phyloP scores from a whole-genome alignment of 2,113 vertebrate species.

The Heterotilapia buettikoferi region DNA sequence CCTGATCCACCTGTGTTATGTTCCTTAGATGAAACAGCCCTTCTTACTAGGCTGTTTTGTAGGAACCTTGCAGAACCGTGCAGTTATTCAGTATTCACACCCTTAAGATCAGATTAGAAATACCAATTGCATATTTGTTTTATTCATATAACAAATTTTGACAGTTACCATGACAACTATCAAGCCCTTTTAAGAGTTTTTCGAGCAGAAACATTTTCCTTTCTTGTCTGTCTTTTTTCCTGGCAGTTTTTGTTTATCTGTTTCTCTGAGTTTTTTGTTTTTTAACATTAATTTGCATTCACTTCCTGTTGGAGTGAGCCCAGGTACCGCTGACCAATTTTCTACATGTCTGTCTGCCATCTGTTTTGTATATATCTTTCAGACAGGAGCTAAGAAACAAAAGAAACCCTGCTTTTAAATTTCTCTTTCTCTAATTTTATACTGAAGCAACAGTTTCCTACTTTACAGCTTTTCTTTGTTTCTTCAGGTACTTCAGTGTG shows the following conservation, averaged over 20 bases:
- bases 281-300: not conserved
- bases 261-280: not conserved
- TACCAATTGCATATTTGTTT: conserved; percentile 61
- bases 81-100: conserved; percentile 37
- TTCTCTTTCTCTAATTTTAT: not conserved
- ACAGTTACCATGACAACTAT: conserved; percentile 56
- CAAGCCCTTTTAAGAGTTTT: conserved; percentile 13
- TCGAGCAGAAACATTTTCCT: not conserved
- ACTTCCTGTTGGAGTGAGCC: not conserved
- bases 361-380: not conserved
- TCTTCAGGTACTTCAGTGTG: conserved; percentile 78
- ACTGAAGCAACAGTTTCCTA: not conserved
- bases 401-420: not conserved
- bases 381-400: not conserved
- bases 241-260: not conserved
- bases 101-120: conserved; percentile 51
- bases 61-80: not conserved
- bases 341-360: conserved; percentile 6
- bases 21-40: not conserved
- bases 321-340: not conserved
- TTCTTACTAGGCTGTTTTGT: not conserved
- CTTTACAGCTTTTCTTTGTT: not conserved
- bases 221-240: not conserved
- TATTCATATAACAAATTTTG: conserved; percentile 46
- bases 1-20: not conserved